Conservation (phyloP, 2,113 vertebrate genomes). For the Beaufortia kweichowensis region DNA sequence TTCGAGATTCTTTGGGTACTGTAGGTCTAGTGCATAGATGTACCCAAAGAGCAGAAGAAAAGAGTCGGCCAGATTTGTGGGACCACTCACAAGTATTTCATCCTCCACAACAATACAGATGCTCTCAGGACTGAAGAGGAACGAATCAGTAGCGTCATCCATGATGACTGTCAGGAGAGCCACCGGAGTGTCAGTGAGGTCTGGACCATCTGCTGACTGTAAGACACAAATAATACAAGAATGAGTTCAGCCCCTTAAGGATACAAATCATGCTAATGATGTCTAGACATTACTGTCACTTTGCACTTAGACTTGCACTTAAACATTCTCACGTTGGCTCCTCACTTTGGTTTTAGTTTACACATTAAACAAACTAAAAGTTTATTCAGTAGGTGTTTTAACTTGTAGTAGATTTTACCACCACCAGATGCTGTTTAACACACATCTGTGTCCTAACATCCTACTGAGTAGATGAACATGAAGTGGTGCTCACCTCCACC, state of each 20-base stretch:
- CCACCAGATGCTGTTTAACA: too few species aligned
- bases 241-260: slow-evolving; percentile 5
- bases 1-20: not conserved
- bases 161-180: slow-evolving; percentile 30
- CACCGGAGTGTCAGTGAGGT: slow-evolving; percentile 17
- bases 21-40: slow-evolving; percentile 1
- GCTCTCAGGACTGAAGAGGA: not conserved
- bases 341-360: too few species aligned
- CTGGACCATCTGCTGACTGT: not conserved
- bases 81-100: slow-evolving; percentile 3
- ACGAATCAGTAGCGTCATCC: not conserved
- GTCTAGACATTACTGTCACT: too few species aligned
- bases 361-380: too few species aligned
- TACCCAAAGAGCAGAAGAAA: slow-evolving; percentile 10
- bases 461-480: too few species aligned
- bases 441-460: too few species aligned
- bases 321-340: too few species aligned
- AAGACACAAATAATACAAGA: slow-evolving; percentile 3
- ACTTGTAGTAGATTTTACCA: too few species aligned
- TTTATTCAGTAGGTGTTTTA: too few species aligned
- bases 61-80: not conserved
- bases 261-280: slow-evolving; percentile 13
- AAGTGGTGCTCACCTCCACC: too few species aligned
- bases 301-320: too few species aligned
- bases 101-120: too few species aligned